phyloP scores from a whole-genome alignment of 2,888 invertebrate species.

The Eupelmus urozonus region DNA sequence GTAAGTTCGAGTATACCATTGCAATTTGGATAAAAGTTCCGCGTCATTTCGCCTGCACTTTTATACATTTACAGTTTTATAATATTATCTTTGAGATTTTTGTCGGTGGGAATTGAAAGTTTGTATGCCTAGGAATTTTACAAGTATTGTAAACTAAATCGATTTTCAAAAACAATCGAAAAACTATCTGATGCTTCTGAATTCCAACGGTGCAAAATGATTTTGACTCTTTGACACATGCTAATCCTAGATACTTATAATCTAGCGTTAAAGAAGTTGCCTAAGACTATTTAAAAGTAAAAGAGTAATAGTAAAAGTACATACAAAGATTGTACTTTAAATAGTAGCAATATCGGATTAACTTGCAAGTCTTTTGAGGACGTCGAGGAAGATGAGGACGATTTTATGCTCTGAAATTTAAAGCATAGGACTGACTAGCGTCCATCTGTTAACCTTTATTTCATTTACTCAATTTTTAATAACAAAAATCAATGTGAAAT shows the following conservation, averaged over 20 bases:
- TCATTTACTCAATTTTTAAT: constrained; percentile 30
- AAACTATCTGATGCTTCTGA: constrained; percentile 43
- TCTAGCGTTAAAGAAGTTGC: constrained; percentile 62
- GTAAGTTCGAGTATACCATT: constrained; percentile 44
- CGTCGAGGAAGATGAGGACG: constrained; percentile 15
- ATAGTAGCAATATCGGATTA: constrained; percentile 49
- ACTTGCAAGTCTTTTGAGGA: constrained; percentile 39
- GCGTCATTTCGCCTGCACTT: constrained; percentile 65
- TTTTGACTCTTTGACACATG: constrained; percentile 66
- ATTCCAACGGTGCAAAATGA: constrained; percentile 58
- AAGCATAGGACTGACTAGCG: constrained; percentile 38
- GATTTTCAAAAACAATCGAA: constrained; percentile 46
- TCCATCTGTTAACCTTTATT: constrained; percentile 38
- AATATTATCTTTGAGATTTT: constrained; percentile 41
- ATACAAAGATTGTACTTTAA: constrained; percentile 44
- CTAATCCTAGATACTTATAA: constrained; percentile 67
- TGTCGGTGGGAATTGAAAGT: constrained; percentile 56
- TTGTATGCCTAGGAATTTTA: constrained; percentile 55
- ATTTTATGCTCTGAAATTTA: constrained; percentile 33
- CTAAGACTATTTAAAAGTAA: constrained; percentile 55
- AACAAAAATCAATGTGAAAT: constrained; percentile 29
- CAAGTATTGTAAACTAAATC: constrained; percentile 39
- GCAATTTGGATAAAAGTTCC: constrained; percentile 67
- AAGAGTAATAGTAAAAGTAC: constrained; percentile 50
- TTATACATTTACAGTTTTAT: constrained; percentile 73